Evolutionary conservation across 2,113 vertebrate genomes (phyloP).

Genomic region (Pelvicachromis taeniatus): DNA sequence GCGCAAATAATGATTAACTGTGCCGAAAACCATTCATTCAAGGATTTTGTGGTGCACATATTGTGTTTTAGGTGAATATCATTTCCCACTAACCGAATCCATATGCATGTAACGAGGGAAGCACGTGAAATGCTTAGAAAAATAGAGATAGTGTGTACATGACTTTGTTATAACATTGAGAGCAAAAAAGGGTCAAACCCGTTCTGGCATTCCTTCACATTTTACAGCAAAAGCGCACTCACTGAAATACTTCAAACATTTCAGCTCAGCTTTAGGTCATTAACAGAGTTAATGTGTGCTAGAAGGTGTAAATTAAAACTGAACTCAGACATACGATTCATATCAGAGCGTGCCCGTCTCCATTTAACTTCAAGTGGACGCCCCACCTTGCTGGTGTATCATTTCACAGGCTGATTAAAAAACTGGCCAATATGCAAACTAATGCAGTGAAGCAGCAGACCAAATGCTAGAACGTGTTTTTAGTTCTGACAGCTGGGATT

Average conservation of each 20-base stretch:
- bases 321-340: not conserved
- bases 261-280: not conserved
- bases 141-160: not conserved
- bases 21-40: not conserved
- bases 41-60: not conserved
- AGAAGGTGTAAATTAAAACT: not conserved
- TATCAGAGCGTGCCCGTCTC: not conserved
- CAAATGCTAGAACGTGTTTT: not conserved
- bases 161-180: not conserved
- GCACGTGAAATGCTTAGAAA: not conserved
- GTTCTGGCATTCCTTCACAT: not conserved
- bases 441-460: not conserved
- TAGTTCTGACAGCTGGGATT: not conserved
- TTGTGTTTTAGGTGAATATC: not conserved
- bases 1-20: constrained; percentile 55
- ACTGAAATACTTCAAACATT: not conserved
- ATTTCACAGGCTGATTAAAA: not conserved
- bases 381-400: not conserved
- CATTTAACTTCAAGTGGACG: not conserved
- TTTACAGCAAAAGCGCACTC: not conserved
- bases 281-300: not conserved
- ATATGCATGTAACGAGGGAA: not conserved
- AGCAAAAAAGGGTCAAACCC: not conserved
- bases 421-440: not conserved
- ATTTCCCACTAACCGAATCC: not conserved